Evolutionary conservation across 1,140 invertebrate genomes (phyloP).

Genomic region (Philopotamus ludificatus): DNA sequence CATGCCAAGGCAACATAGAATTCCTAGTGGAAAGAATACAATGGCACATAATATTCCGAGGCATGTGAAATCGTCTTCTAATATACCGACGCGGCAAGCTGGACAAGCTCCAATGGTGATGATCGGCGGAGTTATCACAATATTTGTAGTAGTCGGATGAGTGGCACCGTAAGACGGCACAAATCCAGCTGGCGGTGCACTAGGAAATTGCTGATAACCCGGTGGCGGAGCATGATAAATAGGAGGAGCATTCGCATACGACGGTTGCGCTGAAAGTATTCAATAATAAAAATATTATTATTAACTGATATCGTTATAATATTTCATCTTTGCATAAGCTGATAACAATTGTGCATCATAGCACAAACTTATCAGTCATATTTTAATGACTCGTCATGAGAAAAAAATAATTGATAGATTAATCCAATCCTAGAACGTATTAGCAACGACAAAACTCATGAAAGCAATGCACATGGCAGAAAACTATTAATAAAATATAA

Average conservation of each 20-base stretch:
- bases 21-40: constrained; percentile 80
- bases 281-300: not conserved
- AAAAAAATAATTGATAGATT: too few relatives aligned
- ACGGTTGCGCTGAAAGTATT: not conserved
- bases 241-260: constrained; percentile 35
- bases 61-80: constrained; percentile 83
- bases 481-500: too few relatives aligned
- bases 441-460: too few relatives aligned
- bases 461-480: too few relatives aligned
- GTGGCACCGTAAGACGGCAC: constrained; percentile 56
- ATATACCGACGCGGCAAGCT: constrained; percentile 76
- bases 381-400: too few relatives aligned
- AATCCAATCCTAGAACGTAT: too few relatives aligned
- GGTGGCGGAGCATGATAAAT: constrained; percentile 44
- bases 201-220: constrained; percentile 44
- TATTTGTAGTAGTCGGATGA: constrained; percentile 44
- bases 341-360: too few relatives aligned
- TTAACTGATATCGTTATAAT: too few relatives aligned
- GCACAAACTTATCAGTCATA: too few relatives aligned
- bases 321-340: too few relatives aligned
- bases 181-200: constrained; percentile 43
- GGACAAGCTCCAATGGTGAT: constrained; percentile 74
- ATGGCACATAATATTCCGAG: constrained; percentile 81
- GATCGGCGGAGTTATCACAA: constrained; percentile 51
- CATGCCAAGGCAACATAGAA: constrained; percentile 77